These are phyloP conservation scores for Ceratoteleas bidentatus DNA, from an alignment of 1,140 invertebrate genomes.

Conservation along the genomic window DNA sequence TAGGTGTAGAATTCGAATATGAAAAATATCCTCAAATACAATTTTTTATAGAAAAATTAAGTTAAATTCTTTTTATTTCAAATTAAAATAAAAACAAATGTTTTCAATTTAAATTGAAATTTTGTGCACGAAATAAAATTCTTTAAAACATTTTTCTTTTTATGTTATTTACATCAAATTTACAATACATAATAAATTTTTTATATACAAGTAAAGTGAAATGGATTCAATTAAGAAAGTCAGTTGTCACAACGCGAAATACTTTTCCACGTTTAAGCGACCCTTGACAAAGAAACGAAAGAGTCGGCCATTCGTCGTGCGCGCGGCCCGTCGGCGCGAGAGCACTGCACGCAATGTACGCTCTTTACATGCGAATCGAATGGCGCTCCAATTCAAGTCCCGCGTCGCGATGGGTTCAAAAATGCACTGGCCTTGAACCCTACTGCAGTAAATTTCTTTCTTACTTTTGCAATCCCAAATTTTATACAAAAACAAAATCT, in stretches of 20 bases:
- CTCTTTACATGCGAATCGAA: slow-evolving; percentile 75
- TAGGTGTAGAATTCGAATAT: no score
- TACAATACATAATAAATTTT: no score
- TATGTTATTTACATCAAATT: no score
- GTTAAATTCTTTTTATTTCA: no score
- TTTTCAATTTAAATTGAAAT: no score
- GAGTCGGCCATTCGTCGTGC: slow-evolving; percentile 24
- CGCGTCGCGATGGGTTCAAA: slow-evolving; percentile 47
- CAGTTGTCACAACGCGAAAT: slow-evolving; percentile 46
- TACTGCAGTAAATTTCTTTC: slow-evolving; percentile 62
- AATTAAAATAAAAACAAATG: no score
- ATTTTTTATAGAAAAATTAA: no score
- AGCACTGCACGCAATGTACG: slow-evolving; percentile 37
- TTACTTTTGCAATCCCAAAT: no score
- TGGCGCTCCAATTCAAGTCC: slow-evolving; percentile 67
- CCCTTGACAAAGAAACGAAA: slow-evolving; percentile 36
- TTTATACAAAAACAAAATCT: slow-evolving; percentile 17
- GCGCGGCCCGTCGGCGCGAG: slow-evolving; percentile 22
- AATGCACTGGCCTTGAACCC: slow-evolving; percentile 61
- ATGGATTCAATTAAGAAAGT: slow-evolving; percentile 37
- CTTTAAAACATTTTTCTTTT: no score
- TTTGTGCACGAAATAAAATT: no score
- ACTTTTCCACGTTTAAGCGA: slow-evolving; percentile 44
- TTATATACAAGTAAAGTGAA: no score
- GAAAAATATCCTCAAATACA: not conserved